Evolutionary conservation across 1,140 invertebrate genomes (phyloP), one percentile per base, ranked within the genome.

Genomic region (Ephestia elutella): DNA sequence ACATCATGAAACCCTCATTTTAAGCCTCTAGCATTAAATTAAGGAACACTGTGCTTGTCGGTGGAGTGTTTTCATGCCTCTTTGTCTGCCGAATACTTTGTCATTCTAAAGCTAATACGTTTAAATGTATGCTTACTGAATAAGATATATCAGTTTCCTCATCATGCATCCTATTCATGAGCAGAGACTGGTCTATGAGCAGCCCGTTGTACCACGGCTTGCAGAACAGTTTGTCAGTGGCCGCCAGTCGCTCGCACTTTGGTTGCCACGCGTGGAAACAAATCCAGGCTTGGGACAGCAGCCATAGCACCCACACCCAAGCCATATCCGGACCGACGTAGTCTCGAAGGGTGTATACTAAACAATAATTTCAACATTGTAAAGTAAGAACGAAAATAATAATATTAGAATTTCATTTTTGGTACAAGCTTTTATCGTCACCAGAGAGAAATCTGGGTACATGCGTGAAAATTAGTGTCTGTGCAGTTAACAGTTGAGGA

Each of bases 231-330:
- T 98, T 98, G 74, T 99, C 98, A 0, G 97, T 98, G 9, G 96
- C 92, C 0, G 97, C 97, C 38, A 99, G 90, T 85, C 98, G 93
- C 87, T 99, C 97, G 76, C 96, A 97, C 80, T 97, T 96, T 1
- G 98, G 97, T 2, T 93, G 95, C 97, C 97, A 99, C 20, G 98
- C 95, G 77, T 99, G 97, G 15, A 98, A 83, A 0, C 96, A 95
- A 13, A 99, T 94, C 97, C 97, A 98, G 0, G 96, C 95, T 78
- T 99, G 96, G 0, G 96, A 97, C 0, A 97, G 79, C 7, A 98
- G 85, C 96, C 97, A 98, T 0, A 98, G 75, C 49, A 98, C 79
- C 95, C 96, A 97, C 18, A 97, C 92, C 96, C 96, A 97, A 1
- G 93, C 94, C 85, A 97, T 94, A 87, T 96, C 94, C 66, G 93